These are phyloP conservation scores for Rugalucina vietnamica DNA, from an alignment of 2,888 invertebrate genomes.

Conservation along the genomic window DNA sequence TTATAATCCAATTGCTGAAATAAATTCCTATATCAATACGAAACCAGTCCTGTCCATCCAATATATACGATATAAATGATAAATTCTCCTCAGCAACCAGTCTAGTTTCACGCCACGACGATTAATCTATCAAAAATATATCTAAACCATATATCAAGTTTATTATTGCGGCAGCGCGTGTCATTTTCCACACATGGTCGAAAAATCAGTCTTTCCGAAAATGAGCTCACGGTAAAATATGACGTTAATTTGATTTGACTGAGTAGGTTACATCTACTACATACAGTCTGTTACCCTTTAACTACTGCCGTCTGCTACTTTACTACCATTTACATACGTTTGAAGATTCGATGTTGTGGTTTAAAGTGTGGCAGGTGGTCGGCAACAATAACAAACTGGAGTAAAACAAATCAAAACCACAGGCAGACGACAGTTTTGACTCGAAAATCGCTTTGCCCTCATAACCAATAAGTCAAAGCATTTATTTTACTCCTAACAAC, in stretches of 20 bases:
- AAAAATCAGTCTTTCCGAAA: background rate
- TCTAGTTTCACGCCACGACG: conserved; percentile 10
- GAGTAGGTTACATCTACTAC: background rate
- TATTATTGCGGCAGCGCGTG: conserved; percentile 4
- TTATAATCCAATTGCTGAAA: no score
- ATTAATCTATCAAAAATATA: conserved; percentile 13
- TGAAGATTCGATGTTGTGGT: conserved; percentile 57
- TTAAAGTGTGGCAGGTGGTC: conserved; percentile 58
- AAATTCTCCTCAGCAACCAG: conserved; percentile 6
- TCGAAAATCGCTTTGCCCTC: background rate
- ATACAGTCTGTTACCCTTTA: background rate
- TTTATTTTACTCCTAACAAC: background rate
- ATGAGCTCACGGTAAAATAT: conserved; percentile 3
- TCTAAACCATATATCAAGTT: conserved; percentile 18
- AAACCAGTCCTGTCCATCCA: background rate
- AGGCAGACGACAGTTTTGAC: conserved; percentile 7
- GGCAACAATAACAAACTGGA: conserved; percentile 52
- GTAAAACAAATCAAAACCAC: conserved; percentile 57
- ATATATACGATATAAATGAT: background rate
- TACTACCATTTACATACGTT: conserved; percentile 65
- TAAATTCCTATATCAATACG: no score
- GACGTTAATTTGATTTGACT: background rate
- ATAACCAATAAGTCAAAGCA: background rate
- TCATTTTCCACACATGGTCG: conserved; percentile 15
- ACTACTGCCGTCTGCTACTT: background rate